Evolutionary conservation across 2,113 vertebrate genomes (phyloP).

Genomic region (Motacilla alba): DNA sequence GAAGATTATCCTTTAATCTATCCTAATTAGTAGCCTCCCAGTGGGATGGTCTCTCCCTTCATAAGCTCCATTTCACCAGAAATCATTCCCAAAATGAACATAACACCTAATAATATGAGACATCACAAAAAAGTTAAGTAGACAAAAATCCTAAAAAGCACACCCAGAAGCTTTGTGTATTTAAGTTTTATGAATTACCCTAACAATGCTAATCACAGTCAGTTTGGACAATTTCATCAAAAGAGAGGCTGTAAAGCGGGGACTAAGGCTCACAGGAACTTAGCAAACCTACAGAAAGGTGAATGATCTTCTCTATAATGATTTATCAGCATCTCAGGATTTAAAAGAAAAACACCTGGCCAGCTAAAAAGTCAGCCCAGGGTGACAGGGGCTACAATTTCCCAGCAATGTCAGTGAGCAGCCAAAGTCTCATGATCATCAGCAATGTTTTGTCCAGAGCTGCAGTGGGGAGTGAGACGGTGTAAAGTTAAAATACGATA

Average conservation of each 20-base stretch:
- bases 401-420: not conserved
- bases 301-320: not conserved
- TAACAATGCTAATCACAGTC: not conserved
- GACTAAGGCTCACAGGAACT: not conserved
- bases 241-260: not conserved
- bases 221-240: not conserved
- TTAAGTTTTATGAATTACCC: not conserved
- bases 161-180: not conserved
- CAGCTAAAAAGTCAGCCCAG: not conserved
- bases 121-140: not conserved
- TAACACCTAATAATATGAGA: not conserved
- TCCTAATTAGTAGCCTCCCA: not conserved
- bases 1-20: not conserved
- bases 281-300: not conserved
- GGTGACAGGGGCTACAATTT: not conserved
- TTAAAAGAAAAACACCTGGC: not conserved
- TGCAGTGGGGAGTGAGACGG: not conserved
- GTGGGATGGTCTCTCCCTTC: not conserved
- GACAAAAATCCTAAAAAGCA: not conserved
- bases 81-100: not conserved
- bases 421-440: not conserved
- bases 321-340: not conserved
- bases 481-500: not conserved
- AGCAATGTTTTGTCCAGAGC: not conserved
- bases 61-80: not conserved